Percentiles rank a stretch among this genome's conserved stretches.
Evolutionary conservation across 2,113 vertebrate genomes (phyloP).

Genomic region (Arvicanthis niloticus): DNA sequence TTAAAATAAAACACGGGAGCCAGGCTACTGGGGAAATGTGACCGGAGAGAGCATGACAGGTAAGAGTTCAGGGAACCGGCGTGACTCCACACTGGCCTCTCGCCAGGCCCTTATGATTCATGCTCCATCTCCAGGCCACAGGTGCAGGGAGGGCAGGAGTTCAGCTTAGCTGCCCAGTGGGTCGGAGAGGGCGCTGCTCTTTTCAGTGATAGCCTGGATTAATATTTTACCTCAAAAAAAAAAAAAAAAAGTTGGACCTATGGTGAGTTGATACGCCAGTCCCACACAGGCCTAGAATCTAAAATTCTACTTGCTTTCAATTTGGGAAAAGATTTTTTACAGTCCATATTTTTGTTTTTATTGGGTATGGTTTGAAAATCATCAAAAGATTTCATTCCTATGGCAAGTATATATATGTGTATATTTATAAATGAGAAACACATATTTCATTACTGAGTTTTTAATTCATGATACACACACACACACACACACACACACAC

Average conservation of each 20-base stretch:
- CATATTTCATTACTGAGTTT: background rate
- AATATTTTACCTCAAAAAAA: conserved; percentile 70
- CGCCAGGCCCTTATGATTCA: conserved; percentile 50
- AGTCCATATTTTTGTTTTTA: background rate
- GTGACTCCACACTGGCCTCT: background rate
- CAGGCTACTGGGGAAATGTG: conserved; percentile 20
- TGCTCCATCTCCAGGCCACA: background rate
- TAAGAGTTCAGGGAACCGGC: conserved; percentile 14
- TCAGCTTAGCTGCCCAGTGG: conserved; percentile 41
- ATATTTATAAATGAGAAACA: background rate
- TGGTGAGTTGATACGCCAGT: background rate
- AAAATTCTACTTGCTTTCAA: background rate
- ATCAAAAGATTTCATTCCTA: background rate
- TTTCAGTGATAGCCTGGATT: conserved; percentile 61
- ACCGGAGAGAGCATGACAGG: conserved; percentile 16
- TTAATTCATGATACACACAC: background rate
- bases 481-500: no score
- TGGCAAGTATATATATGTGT: background rate
- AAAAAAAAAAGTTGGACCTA: background rate
- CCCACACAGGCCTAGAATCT: conserved; percentile 4
- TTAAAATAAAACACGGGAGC: background rate
- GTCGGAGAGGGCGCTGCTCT: conserved; percentile 41
- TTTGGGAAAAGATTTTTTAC: background rate
- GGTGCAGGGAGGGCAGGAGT: conserved; percentile 13
- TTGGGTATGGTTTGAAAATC: background rate